Conservation (phyloP, 2,797 vertebrate genomes). For the Novumbra hubbsi region DNA sequence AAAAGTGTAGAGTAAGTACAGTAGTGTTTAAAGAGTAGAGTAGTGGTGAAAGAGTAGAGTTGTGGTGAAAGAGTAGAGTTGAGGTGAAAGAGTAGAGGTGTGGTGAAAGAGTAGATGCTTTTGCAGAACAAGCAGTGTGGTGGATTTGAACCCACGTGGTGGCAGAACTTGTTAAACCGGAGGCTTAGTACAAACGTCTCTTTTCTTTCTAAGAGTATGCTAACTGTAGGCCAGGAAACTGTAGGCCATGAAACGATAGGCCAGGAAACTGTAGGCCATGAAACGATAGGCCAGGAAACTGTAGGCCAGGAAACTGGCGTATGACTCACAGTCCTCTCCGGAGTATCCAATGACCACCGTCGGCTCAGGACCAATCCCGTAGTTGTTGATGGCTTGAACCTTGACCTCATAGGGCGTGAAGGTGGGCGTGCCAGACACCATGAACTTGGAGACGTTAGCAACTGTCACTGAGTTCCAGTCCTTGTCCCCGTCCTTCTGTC, state of each 20-base stretch:
- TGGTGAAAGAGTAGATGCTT: too few species aligned
- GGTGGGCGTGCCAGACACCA: slow-evolving; percentile 91
- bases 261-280: neutral
- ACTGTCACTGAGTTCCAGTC: slow-evolving; percentile 86
- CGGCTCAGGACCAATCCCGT: slow-evolving; percentile 85
- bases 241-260: neutral
- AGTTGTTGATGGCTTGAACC: slow-evolving; percentile 89
- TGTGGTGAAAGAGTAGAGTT: too few species aligned
- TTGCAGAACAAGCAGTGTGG: too few species aligned
- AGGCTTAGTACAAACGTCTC: too few species aligned
- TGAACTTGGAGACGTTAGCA: slow-evolving; percentile 89
- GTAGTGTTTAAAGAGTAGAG: too few species aligned
- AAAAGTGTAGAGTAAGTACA: too few species aligned
- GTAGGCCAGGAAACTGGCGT: neutral
- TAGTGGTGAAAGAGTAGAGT: too few species aligned
- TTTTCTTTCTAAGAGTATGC: too few species aligned
- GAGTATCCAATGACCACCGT: slow-evolving; percentile 80
- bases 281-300: neutral
- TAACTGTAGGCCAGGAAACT: neutral
- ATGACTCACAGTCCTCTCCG: slow-evolving; percentile 94
- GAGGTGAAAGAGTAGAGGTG: too few species aligned
- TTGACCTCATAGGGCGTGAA: slow-evolving; percentile 92
- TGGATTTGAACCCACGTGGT: too few species aligned
- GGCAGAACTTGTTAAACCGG: too few species aligned
- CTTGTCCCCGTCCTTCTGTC: slow-evolving; percentile 82